These are phyloP conservation scores for Nomada hirtipes DNA, from an alignment of 2,888 invertebrate genomes.

Conservation along the genomic window DNA sequence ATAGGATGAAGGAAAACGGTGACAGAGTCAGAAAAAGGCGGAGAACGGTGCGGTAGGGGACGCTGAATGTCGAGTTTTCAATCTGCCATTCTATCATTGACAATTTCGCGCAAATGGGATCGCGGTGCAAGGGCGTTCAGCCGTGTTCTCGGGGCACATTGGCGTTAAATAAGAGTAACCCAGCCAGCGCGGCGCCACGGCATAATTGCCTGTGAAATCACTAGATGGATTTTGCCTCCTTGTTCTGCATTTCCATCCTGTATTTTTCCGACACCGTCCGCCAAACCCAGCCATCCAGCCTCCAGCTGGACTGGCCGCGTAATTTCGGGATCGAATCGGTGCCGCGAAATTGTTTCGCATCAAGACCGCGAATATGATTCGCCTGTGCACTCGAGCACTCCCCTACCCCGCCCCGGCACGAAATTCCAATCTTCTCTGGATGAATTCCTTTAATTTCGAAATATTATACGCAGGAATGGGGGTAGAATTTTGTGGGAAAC, in stretches of 20 bases:
- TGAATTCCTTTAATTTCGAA: conserved; percentile 21
- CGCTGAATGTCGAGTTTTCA: conserved; percentile 80
- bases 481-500: background rate
- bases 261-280: conserved; percentile 34
- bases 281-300: background rate
- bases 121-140: conserved; percentile 85
- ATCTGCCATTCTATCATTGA: conserved; percentile 83
- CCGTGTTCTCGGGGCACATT: conserved; percentile 88
- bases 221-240: conserved; percentile 80
- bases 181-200: conserved; percentile 67
- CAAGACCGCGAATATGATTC: conserved; percentile 35
- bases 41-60: conserved; percentile 42
- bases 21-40: conserved; percentile 18
- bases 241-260: conserved; percentile 72
- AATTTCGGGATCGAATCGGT: conserved; percentile 51
- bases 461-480: background rate
- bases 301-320: conserved; percentile 21
- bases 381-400: background rate
- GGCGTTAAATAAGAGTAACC: conserved; percentile 88
- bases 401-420: no score
- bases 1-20: background rate
- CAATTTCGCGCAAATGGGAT: conserved; percentile 83
- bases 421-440: conserved; percentile 36
- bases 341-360: conserved; percentile 50
- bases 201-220: conserved; percentile 83